Evolutionary conservation across 23 tunicate genomes (phyloP).

Genomic region (Phallusia fumigata): DNA sequence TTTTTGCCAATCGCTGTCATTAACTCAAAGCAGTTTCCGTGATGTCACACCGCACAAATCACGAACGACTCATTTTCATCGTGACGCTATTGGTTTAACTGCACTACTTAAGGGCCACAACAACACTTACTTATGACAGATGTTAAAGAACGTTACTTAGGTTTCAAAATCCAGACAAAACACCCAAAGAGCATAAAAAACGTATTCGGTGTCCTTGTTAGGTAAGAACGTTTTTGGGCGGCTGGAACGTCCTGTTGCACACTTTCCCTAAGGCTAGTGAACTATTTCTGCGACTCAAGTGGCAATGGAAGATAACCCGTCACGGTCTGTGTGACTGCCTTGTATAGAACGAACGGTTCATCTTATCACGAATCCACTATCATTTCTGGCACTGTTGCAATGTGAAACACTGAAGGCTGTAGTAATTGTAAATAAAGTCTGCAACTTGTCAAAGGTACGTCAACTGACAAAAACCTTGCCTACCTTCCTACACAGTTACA

Average conservation of each 20-base stretch:
- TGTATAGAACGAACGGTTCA: not conserved
- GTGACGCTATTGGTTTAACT: not conserved
- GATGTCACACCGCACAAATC: slow-evolving; percentile 1
- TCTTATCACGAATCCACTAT: not conserved
- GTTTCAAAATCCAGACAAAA: too few relatives aligned
- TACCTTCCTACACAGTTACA: too few relatives aligned
- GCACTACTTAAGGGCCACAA: too few relatives aligned
- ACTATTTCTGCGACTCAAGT: slow-evolving; percentile 8
- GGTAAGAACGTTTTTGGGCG: not conserved
- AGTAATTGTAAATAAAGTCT: not conserved
- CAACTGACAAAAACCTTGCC: too few relatives aligned
- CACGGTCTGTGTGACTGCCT: not conserved
- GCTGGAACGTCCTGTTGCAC: not conserved
- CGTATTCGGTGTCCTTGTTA: not conserved
- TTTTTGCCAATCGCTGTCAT: not conserved
- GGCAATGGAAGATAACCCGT: not conserved
- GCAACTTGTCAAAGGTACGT: too few relatives aligned
- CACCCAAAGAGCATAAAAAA: not conserved
- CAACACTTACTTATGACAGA: too few relatives aligned
- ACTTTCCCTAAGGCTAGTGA: slow-evolving; percentile 11
- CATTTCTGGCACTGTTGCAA: not conserved
- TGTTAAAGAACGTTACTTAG: too few relatives aligned
- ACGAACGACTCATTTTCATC: not conserved
- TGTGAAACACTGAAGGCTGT: not conserved
- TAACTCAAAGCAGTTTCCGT: slow-evolving; percentile 1